Percentiles rank a stretch among this genome's conserved stretches.
These are phyloP conservation scores for Lepetodrilus schrolli DNA, from an alignment of 2,888 invertebrate species.

Conservation along the genomic window DNA sequence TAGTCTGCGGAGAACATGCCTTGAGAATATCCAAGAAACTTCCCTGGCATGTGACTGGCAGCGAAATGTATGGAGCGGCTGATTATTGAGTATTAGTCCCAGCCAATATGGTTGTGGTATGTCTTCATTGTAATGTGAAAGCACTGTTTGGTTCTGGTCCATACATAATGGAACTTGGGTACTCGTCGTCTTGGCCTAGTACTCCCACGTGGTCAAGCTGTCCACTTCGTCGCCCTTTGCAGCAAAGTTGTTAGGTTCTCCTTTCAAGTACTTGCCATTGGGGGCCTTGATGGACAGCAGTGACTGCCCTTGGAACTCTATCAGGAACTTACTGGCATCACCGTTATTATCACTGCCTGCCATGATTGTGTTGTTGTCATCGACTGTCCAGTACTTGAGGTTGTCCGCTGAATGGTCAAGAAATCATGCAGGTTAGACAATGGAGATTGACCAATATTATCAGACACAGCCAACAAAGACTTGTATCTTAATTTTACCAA, in stretches of 20 bases:
- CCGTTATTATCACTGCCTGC: conserved; percentile 89
- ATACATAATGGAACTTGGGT: not conserved
- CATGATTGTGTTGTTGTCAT: conserved; percentile 86
- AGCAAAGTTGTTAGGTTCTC: conserved; percentile 73
- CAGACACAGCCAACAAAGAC: too few species aligned
- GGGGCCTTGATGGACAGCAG: conserved; percentile 89
- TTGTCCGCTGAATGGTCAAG: conserved; percentile 86
- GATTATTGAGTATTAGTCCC: not conserved
- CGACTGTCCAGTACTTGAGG: conserved; percentile 95
- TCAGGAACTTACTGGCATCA: conserved; percentile 88
- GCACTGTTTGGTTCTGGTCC: conserved; percentile 8
- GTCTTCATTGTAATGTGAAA: not conserved
- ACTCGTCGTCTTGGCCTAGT: conserved; percentile 38
- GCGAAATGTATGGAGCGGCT: not conserved
- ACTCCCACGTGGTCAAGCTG: conserved; percentile 57
- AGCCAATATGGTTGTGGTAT: not conserved
- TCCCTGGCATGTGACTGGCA: not conserved
- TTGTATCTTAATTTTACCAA: too few species aligned
- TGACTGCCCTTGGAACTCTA: conserved; percentile 94
- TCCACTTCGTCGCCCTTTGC: conserved; percentile 42
- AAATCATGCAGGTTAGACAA: too few species aligned
- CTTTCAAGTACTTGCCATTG: conserved; percentile 78
- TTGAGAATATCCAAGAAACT: not conserved
- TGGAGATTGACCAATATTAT: too few species aligned
- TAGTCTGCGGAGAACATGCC: not conserved